A percentile compares a stretch with the other conserved stretches of the same genome.
phyloP scores from a whole-genome alignment of 2,888 invertebrate genomes.

The Spatulosminthurus flaviceps region DNA sequence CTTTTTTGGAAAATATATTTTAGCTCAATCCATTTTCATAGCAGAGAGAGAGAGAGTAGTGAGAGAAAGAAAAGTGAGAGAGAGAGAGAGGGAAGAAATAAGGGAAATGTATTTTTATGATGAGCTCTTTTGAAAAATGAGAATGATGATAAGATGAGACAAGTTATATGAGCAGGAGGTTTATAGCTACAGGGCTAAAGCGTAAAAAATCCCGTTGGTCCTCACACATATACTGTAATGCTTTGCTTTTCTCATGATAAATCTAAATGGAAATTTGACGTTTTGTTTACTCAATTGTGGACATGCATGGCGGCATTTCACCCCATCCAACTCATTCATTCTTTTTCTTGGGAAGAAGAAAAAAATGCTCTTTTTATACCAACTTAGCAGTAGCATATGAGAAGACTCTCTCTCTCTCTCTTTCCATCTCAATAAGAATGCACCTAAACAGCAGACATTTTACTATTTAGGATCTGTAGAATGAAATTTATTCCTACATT shows the following conservation, averaged over 20 bases:
- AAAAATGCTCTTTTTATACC: too few species aligned
- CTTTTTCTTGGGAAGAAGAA: too few species aligned
- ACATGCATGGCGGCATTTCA: conserved; percentile 28
- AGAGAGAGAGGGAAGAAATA: neutral
- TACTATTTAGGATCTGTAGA: too few species aligned
- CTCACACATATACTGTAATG: conserved; percentile 6
- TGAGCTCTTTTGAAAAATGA: conserved; percentile 21
- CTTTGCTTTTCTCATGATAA: conserved; percentile 32
- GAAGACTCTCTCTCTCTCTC: too few species aligned
- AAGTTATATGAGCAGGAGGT: conserved; percentile 24
- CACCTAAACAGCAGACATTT: too few species aligned
- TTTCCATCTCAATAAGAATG: too few species aligned
- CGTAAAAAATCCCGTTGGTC: neutral
- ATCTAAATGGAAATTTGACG: conserved; percentile 42
- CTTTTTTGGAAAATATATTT: conserved; percentile 9
- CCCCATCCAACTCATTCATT: conserved; percentile 4
- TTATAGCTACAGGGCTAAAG: conserved; percentile 32
- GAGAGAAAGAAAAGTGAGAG: neutral
- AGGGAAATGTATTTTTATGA: neutral
- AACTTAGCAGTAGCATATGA: too few species aligned
- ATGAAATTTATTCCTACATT: too few species aligned
- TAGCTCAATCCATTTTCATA: conserved; percentile 31
- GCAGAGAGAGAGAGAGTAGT: neutral
- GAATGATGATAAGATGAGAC: conserved; percentile 12
- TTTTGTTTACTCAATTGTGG: conserved; percentile 40